A percentile compares a stretch with the other conserved stretches of the same genome.
Evolutionary conservation across 2,888 invertebrate genomes (phyloP).

Genomic region (Sialis fuliginosa): DNA sequence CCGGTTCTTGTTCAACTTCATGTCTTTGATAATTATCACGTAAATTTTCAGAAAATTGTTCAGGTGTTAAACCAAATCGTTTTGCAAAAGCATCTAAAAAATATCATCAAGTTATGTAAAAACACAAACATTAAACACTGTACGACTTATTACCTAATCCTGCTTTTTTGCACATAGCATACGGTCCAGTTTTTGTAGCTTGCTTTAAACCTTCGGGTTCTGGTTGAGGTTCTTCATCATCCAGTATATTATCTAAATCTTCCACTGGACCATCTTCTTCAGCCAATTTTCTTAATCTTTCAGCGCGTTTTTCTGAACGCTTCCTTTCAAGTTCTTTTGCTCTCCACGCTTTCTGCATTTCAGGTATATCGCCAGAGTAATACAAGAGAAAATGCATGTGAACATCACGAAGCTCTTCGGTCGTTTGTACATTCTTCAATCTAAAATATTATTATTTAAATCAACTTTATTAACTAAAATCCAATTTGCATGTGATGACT

Average conservation of each 20-base stretch:
- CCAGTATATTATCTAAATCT: constrained; percentile 33
- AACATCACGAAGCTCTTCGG: constrained; percentile 85
- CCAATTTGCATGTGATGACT: neutral
- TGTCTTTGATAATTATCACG: constrained; percentile 89
- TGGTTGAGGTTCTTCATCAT: constrained; percentile 29
- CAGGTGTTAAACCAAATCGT: constrained; percentile 82
- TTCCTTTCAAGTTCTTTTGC: constrained; percentile 46
- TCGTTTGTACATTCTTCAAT: constrained; percentile 56
- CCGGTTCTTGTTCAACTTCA: constrained; percentile 82
- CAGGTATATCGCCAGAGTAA: constrained; percentile 68
- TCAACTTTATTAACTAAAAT: neutral
- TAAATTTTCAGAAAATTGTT: constrained; percentile 91
- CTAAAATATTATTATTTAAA: constrained; percentile 18
- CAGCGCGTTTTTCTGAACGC: constrained; percentile 30
- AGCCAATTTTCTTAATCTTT: constrained; percentile 30
- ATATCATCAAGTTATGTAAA: constrained; percentile 1
- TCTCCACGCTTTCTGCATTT: constrained; percentile 60
- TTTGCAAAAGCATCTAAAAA: constrained; percentile 58
- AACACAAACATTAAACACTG: neutral
- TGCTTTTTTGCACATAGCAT: constrained; percentile 70
- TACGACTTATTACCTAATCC: constrained; percentile 40
- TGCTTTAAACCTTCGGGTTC: constrained; percentile 57
- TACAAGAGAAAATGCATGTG: constrained; percentile 87
- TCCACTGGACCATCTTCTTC: constrained; percentile 46
- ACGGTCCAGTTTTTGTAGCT: constrained; percentile 74